A percentile compares a stretch with the other conserved stretches of the same genome.
Evolutionary conservation across 2,888 invertebrate genomes (phyloP).

Genomic region (Lepidonotus clava): DNA sequence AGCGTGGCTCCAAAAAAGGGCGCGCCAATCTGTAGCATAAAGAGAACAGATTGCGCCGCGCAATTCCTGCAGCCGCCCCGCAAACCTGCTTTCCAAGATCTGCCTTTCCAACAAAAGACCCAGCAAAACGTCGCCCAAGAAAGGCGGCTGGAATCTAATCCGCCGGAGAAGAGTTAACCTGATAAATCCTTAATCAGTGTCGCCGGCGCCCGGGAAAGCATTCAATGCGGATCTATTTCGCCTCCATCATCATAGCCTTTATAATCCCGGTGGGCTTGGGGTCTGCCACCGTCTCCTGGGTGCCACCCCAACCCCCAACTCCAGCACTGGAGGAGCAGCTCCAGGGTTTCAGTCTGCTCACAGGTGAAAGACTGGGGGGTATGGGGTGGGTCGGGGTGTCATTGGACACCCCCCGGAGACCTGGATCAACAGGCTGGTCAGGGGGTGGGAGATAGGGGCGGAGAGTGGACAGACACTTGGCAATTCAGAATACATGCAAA

Average conservation of each 20-base stretch:
- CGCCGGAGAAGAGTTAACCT: constrained; percentile 7
- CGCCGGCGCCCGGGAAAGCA: background rate
- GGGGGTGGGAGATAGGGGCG: background rate
- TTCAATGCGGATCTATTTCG: background rate
- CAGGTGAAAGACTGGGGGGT: background rate
- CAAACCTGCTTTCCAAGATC: no score
- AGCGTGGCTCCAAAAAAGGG: no score
- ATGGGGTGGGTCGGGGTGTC: no score
- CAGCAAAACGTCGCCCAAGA: no score
- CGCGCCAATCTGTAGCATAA: no score
- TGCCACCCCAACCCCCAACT: background rate
- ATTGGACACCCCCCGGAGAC: no score
- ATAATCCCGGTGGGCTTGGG: constrained; percentile 1
- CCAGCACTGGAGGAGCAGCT: background rate
- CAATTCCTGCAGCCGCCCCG: no score
- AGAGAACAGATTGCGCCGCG: no score
- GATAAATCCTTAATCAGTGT: constrained; percentile 28
- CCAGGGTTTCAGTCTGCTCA: background rate
- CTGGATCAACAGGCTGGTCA: background rate
- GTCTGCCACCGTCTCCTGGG: no score
- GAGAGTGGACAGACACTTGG: background rate
- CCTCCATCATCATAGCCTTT: background rate
- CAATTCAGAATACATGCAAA: background rate
- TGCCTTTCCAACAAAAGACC: no score
- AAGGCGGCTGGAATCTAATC: no score